A percentile compares a stretch with the other conserved stretches of the same genome.
These are phyloP conservation scores for Zaprionus nigranus DNA, from an alignment of 1,140 invertebrate genomes.

Conservation along the genomic window DNA sequence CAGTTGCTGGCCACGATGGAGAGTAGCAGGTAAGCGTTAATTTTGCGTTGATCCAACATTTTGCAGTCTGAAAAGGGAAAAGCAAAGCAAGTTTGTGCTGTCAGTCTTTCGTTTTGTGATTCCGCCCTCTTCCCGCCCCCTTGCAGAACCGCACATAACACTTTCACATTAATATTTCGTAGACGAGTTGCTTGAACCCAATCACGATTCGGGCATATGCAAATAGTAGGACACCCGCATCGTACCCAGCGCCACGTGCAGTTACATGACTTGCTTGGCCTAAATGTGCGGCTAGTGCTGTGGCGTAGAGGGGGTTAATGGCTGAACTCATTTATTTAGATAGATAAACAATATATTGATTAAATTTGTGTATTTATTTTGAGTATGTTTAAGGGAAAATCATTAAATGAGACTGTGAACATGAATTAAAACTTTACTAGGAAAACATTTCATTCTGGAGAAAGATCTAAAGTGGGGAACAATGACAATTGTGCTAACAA, in stretches of 20 bases:
- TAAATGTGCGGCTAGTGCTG: slow-evolving; percentile 20
- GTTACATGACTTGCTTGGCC: slow-evolving; percentile 53
- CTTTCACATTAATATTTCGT: slow-evolving; percentile 59
- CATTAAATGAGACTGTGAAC: too few species aligned
- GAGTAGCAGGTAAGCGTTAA: slow-evolving; percentile 84
- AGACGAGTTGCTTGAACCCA: slow-evolving; percentile 51
- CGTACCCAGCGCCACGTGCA: slow-evolving; percentile 1
- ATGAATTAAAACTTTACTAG: too few species aligned
- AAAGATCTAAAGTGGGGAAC: not conserved
- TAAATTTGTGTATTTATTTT: not conserved
- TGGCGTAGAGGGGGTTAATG: not conserved
- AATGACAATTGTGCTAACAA: not conserved
- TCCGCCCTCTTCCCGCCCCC: not conserved
- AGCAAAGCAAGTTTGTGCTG: slow-evolving; percentile 41
- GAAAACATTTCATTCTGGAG: too few species aligned
- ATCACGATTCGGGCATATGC: slow-evolving; percentile 49
- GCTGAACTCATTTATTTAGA: not conserved
- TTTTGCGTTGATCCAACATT: slow-evolving; percentile 84
- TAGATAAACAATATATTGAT: not conserved
- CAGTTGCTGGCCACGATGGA: slow-evolving; percentile 85
- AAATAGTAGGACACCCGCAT: slow-evolving; percentile 14
- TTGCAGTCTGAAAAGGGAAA: slow-evolving; percentile 49
- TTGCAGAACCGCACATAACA: slow-evolving; percentile 39
- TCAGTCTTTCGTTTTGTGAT: slow-evolving; percentile 50
- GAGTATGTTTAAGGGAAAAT: not conserved